phyloP scores from a whole-genome alignment of 2,888 invertebrate species.

The Timema cristinae region DNA sequence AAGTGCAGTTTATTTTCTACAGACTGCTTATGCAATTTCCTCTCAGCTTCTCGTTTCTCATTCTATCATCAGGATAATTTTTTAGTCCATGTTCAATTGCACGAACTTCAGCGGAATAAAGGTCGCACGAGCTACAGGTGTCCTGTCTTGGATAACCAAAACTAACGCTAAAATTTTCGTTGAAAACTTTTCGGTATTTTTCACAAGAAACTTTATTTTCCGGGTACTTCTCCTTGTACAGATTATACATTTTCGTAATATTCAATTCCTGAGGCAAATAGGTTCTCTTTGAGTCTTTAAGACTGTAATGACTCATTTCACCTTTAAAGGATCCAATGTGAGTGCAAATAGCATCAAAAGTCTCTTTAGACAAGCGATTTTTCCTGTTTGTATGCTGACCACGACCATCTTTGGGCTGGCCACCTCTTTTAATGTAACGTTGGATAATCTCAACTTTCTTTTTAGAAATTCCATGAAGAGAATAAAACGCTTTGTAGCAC shows the following conservation, averaged over 20 bases:
- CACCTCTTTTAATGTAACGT: neutral
- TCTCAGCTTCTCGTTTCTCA: too few relatives aligned
- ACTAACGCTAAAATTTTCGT: neutral
- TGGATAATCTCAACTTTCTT: neutral
- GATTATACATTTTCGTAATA: too few relatives aligned
- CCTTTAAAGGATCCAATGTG: slow-evolving; percentile 2
- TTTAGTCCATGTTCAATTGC: neutral
- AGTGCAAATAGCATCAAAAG: neutral
- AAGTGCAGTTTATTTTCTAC: slow-evolving; percentile 2
- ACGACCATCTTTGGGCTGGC: neutral
- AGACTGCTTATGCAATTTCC: neutral
- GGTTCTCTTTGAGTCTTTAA: neutral
- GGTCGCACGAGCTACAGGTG: neutral
- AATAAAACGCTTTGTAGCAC: slow-evolving; percentile 5
- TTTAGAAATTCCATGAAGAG: neutral
- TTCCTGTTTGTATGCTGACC: neutral
- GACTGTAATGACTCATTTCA: neutral
- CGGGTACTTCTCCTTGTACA: too few relatives aligned
- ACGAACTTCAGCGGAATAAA: neutral
- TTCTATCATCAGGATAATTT: too few relatives aligned
- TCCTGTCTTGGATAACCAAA: slow-evolving; percentile 10
- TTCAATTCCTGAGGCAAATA: neutral
- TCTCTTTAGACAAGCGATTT: neutral
- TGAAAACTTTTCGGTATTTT: neutral
- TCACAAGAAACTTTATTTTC: neutral